A percentile compares a stretch with the other conserved stretches of the same genome.
Evolutionary conservation across 2,888 invertebrate species (phyloP).

Genomic region (Lithophane ornitopus): DNA sequence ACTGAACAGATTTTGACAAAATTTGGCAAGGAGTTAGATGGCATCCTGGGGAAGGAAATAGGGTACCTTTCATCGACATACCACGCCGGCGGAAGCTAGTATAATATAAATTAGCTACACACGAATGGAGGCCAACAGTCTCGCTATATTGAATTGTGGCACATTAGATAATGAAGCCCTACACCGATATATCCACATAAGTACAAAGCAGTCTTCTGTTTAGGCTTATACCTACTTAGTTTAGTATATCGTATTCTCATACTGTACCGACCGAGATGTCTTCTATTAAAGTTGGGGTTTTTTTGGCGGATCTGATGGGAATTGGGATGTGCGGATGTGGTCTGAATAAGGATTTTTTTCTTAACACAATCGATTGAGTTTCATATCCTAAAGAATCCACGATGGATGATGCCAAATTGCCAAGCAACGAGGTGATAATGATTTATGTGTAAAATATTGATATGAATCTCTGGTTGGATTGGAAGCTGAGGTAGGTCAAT

Average conservation of each 20-base stretch:
- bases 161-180: slow-evolving; percentile 75
- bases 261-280: not conserved
- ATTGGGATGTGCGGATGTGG: not conserved
- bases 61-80: too few species aligned
- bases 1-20: too few species aligned
- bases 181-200: slow-evolving; percentile 65
- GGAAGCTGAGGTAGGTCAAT: not conserved
- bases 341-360: not conserved
- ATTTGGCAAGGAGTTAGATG: too few species aligned
- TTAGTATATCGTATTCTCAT: slow-evolving; percentile 19
- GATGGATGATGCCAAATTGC: not conserved
- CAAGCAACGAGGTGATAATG: not conserved
- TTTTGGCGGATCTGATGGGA: not conserved
- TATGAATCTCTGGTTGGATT: not conserved
- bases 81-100: too few species aligned
- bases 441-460: not conserved
- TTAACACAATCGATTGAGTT: not conserved
- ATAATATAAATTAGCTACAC: slow-evolving; percentile 3
- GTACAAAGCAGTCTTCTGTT: slow-evolving; percentile 62
- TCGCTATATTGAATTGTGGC: slow-evolving; percentile 56
- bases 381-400: not conserved
- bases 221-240: slow-evolving; percentile 48
- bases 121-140: slow-evolving; percentile 38
- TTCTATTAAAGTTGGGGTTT: not conserved
- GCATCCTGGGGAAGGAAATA: too few species aligned